These are phyloP conservation scores for Luehdorfia chinensis DNA, from an alignment of 1,140 invertebrate species.

Conservation along the genomic window DNA sequence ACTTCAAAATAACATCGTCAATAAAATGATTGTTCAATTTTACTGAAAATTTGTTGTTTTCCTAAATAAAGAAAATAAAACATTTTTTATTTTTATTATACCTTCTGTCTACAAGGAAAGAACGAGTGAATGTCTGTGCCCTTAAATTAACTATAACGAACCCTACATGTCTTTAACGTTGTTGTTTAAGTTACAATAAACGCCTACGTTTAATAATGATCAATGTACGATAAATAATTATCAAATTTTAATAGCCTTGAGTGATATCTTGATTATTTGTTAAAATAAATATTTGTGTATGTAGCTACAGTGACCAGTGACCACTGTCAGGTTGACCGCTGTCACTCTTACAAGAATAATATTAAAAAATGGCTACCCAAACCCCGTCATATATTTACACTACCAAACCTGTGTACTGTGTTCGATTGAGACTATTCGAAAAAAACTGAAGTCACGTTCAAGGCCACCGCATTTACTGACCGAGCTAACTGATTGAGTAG, in stretches of 20 bases:
- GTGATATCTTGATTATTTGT: neutral
- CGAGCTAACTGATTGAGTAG: constrained; percentile 26
- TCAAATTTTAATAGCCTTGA: neutral
- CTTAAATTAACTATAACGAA: no score
- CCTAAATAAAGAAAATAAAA: no score
- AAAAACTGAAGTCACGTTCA: constrained; percentile 29
- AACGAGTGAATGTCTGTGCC: neutral
- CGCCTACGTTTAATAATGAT: neutral
- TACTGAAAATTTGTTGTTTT: no score
- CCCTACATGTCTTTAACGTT: no score
- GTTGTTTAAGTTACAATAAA: no score
- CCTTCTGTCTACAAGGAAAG: neutral
- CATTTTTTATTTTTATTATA: no score
- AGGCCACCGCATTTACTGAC: constrained; percentile 36
- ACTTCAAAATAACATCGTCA: no score
- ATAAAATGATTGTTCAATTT: no score
- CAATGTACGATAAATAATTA: neutral
- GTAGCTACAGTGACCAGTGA: constrained; percentile 4
- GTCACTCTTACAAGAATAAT: neutral
- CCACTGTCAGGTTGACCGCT: constrained; percentile 3
- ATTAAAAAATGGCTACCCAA: neutral
- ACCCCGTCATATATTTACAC: constrained; percentile 1
- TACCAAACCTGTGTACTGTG: neutral
- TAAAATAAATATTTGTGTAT: neutral
- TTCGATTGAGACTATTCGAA: neutral